Conservation (phyloP, 2,888 invertebrate genomes). For the Oscheius sp. region DNA sequence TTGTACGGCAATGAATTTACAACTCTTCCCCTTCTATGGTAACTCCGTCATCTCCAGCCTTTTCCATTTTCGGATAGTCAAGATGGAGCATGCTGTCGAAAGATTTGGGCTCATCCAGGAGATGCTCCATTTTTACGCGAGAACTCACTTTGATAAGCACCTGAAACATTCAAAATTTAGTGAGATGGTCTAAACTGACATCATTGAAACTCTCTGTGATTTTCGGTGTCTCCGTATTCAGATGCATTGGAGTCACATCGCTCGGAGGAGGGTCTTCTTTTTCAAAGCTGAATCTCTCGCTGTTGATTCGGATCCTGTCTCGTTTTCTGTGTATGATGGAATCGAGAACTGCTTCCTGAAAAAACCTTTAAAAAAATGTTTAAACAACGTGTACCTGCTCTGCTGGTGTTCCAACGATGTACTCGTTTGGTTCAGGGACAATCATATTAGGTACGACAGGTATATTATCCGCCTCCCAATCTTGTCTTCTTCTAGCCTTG, state of each 20-base stretch:
- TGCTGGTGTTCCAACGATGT: conserved; percentile 25
- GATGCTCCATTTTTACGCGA: conserved; percentile 34
- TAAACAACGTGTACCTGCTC: conserved; percentile 17
- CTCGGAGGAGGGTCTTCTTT: conserved; percentile 1
- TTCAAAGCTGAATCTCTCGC: conserved; percentile 16
- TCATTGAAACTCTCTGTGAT: too few species aligned
- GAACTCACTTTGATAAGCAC: conserved; percentile 30
- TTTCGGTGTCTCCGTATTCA: too few species aligned
- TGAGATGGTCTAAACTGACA: not conserved
- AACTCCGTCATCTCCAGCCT: not conserved
- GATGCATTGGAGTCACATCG: too few species aligned
- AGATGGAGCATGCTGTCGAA: conserved; percentile 27
- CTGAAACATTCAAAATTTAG: conserved; percentile 5
- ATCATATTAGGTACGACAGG: not conserved
- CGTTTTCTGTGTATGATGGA: not conserved
- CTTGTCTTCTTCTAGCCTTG: conserved; percentile 3
- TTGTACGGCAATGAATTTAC: conserved; percentile 2
- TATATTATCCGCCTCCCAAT: conserved; percentile 18
- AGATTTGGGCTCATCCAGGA: conserved; percentile 17
- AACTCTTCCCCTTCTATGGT: conserved; percentile 26
- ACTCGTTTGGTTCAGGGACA: conserved; percentile 5
- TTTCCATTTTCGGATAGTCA: conserved; percentile 8
- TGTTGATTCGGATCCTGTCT: conserved; percentile 7
- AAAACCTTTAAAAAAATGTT: not conserved
- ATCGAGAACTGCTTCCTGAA: conserved; percentile 16